phyloP scores from a whole-genome alignment of 2,888 invertebrate genomes.

The Coremacera marginata region DNA sequence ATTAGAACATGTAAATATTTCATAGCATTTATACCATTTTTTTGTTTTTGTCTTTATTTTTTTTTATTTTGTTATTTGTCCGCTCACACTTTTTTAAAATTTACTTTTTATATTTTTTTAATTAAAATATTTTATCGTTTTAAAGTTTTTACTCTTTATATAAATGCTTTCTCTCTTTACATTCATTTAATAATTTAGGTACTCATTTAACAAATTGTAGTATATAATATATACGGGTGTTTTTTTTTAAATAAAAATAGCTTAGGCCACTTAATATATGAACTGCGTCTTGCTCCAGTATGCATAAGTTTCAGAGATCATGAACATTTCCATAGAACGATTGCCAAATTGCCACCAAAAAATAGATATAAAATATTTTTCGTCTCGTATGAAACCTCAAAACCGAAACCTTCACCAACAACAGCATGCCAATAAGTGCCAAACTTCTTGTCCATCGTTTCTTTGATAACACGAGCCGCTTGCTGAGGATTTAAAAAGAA shows the following conservation, averaged over 20 bases:
- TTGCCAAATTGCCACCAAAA: slow-evolving; percentile 91
- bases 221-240: neutral
- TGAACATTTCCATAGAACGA: slow-evolving; percentile 91
- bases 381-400: slow-evolving; percentile 92
- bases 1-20: too few species aligned
- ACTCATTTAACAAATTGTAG: slow-evolving; percentile 5
- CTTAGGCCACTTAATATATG: slow-evolving; percentile 5
- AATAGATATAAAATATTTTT: slow-evolving; percentile 89
- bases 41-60: neutral
- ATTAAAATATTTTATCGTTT: neutral
- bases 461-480: slow-evolving; percentile 95
- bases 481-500: slow-evolving; percentile 70
- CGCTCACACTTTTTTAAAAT: neutral
- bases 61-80: neutral
- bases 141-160: neutral
- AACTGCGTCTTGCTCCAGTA: neutral
- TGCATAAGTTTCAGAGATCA: slow-evolving; percentile 58
- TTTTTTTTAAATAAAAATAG: neutral
- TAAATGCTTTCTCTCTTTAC: neutral
- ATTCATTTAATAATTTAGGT: slow-evolving; percentile 8
- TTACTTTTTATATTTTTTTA: neutral
- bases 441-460: slow-evolving; percentile 95
- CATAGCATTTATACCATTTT: too few species aligned
- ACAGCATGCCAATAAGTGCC: slow-evolving; percentile 96
- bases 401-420: slow-evolving; percentile 95